Evolutionary conservation across 1,140 invertebrate species (phyloP).

Genomic region (Laodelphax striatellus): DNA sequence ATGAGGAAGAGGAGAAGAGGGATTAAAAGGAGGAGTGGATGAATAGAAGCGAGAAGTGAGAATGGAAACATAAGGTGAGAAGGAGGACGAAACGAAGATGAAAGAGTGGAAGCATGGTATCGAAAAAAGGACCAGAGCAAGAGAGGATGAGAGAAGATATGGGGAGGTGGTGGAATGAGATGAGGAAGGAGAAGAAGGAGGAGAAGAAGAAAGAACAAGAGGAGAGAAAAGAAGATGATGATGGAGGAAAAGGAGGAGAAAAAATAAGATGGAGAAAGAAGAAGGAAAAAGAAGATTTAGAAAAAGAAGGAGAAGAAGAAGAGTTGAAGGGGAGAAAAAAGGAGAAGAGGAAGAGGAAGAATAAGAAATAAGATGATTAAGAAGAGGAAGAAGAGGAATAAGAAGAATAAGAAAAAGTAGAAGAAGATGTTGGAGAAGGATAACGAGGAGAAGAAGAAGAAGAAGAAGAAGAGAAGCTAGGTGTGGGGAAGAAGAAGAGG

Average conservation of each 20-base stretch:
- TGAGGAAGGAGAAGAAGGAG: background rate
- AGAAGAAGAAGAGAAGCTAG: background rate
- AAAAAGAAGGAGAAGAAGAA: background rate
- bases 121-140: no score
- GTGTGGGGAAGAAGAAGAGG: background rate
- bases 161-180: no score
- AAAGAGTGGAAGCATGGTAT: background rate
- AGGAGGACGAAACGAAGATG: background rate
- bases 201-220: background rate
- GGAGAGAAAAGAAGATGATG: background rate
- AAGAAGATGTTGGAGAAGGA: no score
- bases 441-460: background rate
- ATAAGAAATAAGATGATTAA: background rate
- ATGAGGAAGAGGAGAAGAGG: background rate
- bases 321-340: no score
- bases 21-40: background rate
- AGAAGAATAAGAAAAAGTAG: no score
- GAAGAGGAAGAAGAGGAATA: background rate
- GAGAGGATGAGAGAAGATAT: no score
- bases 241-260: no score
- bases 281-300: background rate
- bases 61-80: no score
- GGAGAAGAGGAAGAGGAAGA: background rate
- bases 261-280: background rate
- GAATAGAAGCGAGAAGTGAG: no score